Evolutionary conservation across 2,888 invertebrate genomes (phyloP).

Genomic region (Hybos culiciformis): DNA sequence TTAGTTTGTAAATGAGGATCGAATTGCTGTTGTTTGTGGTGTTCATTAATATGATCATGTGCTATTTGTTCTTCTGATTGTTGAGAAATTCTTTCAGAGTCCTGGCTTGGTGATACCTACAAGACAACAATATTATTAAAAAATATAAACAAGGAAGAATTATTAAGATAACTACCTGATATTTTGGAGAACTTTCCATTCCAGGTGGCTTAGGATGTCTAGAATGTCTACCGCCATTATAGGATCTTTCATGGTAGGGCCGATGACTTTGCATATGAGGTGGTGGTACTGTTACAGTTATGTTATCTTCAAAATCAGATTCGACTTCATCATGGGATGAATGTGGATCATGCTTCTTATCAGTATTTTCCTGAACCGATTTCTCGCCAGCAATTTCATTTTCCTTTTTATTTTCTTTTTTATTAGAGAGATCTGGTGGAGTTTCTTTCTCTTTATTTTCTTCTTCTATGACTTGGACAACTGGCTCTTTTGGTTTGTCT

Average conservation of each 20-base stretch:
- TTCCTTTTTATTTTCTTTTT: conserved; percentile 6
- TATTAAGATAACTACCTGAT: conserved; percentile 1
- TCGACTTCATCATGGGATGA: conserved; percentile 29
- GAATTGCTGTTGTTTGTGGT: too few relatives aligned
- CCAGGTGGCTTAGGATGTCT: conserved; percentile 36
- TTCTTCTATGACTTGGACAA: not conserved
- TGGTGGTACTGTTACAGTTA: conserved; percentile 44
- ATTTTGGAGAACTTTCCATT: conserved; percentile 30
- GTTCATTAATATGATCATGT: too few relatives aligned
- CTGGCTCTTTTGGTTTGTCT: conserved; percentile 7
- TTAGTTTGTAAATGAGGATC: too few relatives aligned
- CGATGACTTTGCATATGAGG: conserved; percentile 21
- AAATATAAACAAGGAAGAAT: too few relatives aligned
- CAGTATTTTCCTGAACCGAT: conserved; percentile 9
- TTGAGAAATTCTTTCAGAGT: too few relatives aligned
- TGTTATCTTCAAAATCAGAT: conserved; percentile 46
- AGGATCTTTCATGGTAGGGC: conserved; percentile 15
- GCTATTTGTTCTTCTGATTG: too few relatives aligned
- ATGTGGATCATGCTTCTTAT: conserved; percentile 7
- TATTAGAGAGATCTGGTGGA: conserved; percentile 4
- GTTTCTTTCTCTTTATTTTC: too few relatives aligned
- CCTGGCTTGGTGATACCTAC: too few relatives aligned
- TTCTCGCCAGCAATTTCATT: conserved; percentile 1
- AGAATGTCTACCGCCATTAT: conserved; percentile 16
- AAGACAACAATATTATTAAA: too few relatives aligned